Conservation (phyloP, 2,888 invertebrate species). For the Eremobia ochroleuca region DNA sequence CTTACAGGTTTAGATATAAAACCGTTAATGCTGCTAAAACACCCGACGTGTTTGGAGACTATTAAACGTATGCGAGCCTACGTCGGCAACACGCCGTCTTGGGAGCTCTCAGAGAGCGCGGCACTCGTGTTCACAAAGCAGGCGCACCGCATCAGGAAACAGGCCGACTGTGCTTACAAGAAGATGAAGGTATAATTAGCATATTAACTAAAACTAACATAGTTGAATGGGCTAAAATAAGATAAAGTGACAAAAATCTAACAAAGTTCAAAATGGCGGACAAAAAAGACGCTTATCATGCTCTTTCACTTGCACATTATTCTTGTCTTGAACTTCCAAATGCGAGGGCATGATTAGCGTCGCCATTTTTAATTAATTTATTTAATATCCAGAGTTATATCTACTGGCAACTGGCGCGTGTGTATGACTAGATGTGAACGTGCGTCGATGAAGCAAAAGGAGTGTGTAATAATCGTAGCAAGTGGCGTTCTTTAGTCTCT, state of each 20-base stretch:
- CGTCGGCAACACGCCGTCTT: slow-evolving; percentile 94
- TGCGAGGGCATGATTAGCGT: neutral
- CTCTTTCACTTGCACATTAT: neutral
- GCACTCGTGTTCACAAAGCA: slow-evolving; percentile 92
- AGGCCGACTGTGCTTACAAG: slow-evolving; percentile 91
- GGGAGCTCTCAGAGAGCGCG: slow-evolving; percentile 92
- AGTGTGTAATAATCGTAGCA: too few relatives aligned
- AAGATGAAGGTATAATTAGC: slow-evolving; percentile 75
- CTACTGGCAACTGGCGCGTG: too few relatives aligned
- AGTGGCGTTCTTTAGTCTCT: too few relatives aligned
- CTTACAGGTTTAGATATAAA: slow-evolving; percentile 90
- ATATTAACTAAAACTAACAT: slow-evolving; percentile 57
- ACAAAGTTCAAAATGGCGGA: neutral
- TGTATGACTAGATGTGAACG: too few relatives aligned
- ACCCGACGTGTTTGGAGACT: slow-evolving; percentile 95
- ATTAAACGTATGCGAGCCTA: slow-evolving; percentile 94
- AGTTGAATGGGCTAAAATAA: too few relatives aligned
- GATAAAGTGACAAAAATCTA: too few relatives aligned
- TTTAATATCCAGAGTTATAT: too few relatives aligned
- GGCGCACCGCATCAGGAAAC: slow-evolving; percentile 93
- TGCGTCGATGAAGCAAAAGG: too few relatives aligned
- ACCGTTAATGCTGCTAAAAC: slow-evolving; percentile 95
- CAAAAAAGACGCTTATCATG: neutral
- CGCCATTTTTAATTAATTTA: neutral
- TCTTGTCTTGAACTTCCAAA: neutral